These are phyloP conservation scores for Phortica magna DNA, from an alignment of 2,888 invertebrate species.

Conservation along the genomic window DNA sequence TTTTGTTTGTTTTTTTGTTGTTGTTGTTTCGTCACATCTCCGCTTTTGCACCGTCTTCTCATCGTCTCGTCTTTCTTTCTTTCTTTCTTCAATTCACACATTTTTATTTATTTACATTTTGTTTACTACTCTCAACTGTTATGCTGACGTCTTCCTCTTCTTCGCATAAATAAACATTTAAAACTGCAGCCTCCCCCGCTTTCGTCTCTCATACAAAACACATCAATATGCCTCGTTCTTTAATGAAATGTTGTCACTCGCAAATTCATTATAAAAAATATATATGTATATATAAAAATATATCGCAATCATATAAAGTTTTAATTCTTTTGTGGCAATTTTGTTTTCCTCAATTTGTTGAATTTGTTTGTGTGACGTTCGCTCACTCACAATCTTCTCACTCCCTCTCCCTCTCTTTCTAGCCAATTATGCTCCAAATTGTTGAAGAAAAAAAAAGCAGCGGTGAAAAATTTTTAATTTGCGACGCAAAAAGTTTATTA, in stretches of 20 bases:
- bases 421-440: constrained; percentile 10
- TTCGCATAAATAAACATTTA: background rate
- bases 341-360: constrained; percentile 8
- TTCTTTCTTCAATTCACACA: constrained; percentile 60
- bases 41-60: background rate
- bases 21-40: background rate
- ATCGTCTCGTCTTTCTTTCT: constrained; percentile 36
- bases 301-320: constrained; percentile 25
- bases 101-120: constrained; percentile 38
- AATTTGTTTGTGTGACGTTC: constrained; percentile 19
- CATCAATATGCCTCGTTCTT: background rate
- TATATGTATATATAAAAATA: background rate
- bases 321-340: constrained; percentile 25
- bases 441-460: background rate
- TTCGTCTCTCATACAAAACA: background rate
- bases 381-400: background rate
- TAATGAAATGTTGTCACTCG: constrained; percentile 17
- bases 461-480: constrained; percentile 47
- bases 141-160: background rate
- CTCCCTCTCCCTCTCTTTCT: background rate
- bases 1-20: constrained; percentile 69
- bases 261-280: constrained; percentile 29
- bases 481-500: constrained; percentile 73
- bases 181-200: background rate
- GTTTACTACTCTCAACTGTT: constrained; percentile 9